Conservation (phyloP, 2,888 invertebrate genomes). For the Trichopoda pennipes region DNA sequence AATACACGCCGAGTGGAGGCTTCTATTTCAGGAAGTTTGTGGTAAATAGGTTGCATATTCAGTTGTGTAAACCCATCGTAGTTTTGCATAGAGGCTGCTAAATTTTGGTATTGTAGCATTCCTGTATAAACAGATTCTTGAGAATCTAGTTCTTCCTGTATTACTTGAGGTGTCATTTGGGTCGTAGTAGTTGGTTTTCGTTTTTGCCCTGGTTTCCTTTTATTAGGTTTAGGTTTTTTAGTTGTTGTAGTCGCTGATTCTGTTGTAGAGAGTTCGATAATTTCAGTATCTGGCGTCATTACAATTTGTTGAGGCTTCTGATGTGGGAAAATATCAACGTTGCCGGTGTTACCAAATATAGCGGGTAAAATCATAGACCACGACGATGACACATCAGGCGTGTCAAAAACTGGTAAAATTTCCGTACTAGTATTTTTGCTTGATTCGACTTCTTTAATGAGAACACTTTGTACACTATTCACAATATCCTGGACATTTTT, state of each 20-base stretch:
- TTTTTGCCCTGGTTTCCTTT: conserved; percentile 76
- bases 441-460: conserved; percentile 87
- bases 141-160: conserved; percentile 76
- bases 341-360: conserved; percentile 87
- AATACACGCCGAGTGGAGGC: conserved; percentile 76
- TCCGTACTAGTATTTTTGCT: conserved; percentile 82
- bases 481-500: conserved; percentile 90
- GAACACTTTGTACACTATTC: conserved; percentile 90
- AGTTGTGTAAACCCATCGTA: conserved; percentile 73
- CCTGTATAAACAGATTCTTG: conserved; percentile 78
- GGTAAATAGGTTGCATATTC: conserved; percentile 77
- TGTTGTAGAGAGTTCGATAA: conserved; percentile 77
- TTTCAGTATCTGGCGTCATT: conserved; percentile 81
- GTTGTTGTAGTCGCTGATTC: conserved; percentile 69
- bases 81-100: conserved; percentile 74
- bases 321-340: conserved; percentile 83
- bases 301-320: conserved; percentile 81
- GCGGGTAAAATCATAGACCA: conserved; percentile 92
- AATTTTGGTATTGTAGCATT: conserved; percentile 77
- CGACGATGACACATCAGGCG: conserved; percentile 87
- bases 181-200: conserved; percentile 70
- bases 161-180: conserved; percentile 73
- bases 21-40: conserved; percentile 74
- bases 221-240: conserved; percentile 75
- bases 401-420: conserved; percentile 82